Evolutionary conservation across 2,797 vertebrate species (phyloP).

Genomic region (Galagoides demidoff): DNA sequence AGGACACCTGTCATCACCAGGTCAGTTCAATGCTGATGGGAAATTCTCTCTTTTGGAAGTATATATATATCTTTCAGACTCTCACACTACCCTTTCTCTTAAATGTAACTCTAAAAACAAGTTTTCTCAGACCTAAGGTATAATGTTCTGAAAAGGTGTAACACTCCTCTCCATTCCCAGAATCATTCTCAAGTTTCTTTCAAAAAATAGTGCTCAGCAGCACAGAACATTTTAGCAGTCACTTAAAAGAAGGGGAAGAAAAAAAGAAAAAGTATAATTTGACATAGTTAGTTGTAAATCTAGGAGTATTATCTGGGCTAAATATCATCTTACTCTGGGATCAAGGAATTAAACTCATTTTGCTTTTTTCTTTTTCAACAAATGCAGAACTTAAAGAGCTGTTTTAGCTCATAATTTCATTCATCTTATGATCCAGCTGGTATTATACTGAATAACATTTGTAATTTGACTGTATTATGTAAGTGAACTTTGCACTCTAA

Average conservation of each 20-base stretch:
- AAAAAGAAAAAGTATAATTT: conserved; percentile 60
- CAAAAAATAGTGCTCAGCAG: background rate
- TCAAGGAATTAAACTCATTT: conserved; percentile 67
- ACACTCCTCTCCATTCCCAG: background rate
- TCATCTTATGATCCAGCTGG: conserved; percentile 66
- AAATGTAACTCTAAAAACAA: background rate
- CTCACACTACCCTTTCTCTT: background rate
- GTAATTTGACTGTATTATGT: conserved; percentile 67
- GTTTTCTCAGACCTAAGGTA: background rate
- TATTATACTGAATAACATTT: conserved; percentile 63
- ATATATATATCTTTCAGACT: background rate
- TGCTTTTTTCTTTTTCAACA: conserved; percentile 66
- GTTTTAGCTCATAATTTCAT: conserved; percentile 63
- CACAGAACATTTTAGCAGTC: background rate
- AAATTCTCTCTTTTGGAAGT: background rate
- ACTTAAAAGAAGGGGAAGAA: background rate
- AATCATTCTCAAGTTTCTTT: conserved; percentile 33
- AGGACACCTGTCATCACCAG: background rate
- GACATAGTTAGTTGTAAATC: conserved; percentile 59
- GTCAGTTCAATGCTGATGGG: background rate
- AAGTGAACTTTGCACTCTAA: conserved; percentile 56
- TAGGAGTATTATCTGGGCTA: conserved; percentile 46
- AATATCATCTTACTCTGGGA: conserved; percentile 54
- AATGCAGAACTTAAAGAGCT: conserved; percentile 49
- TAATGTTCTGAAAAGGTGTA: background rate